Evolutionary conservation across 2,113 vertebrate genomes (phyloP), one percentile per base, ranked within the genome.

Genomic region (Riparia riparia): DNA sequence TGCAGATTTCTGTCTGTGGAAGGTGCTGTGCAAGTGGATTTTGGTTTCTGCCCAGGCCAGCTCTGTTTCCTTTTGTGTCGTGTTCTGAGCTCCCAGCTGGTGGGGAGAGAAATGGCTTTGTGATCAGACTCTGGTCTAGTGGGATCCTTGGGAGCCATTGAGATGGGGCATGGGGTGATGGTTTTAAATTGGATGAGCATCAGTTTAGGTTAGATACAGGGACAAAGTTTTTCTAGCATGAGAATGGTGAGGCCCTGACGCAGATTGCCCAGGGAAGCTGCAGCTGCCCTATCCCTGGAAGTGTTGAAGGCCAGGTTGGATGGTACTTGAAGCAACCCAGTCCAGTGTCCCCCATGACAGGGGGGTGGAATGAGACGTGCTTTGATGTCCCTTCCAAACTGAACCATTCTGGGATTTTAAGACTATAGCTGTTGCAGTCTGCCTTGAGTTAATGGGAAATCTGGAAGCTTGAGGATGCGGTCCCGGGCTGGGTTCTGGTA

Each of bases 41-140:
- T 34, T 25, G 70, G 41, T 17, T 19, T 68, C 19, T 11, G 45
- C 12, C 12, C 32, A 8, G 44, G 34, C 18, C 0, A 0, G 51
- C 22, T 9, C 2, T 15, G 0, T 21, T 6, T 70, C 28, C 29
- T 14, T 25, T 12, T 14, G 49, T 14, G 12, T 7, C 0, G 0
- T 17, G 37, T 6, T 47, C 47, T 0, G 1, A 79, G 34, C 37
- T 71, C 44, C 34, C 5, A 5, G 50, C 32, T 22, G 47, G 3
- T 26, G 17, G 41, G 10, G 9, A 50, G 54, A 37, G 21, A 29
- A 65, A 15, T 7, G 1, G 7, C 34, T 41, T 37, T 31, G 49
- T 2, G 4, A 3, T 26, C 0, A 2, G 31, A 4, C 32, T 49
- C 6, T 7, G 2, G 42, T 6, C 14, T 3, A 10, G 42, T 12